Base-by-base conservation (phyloP, 2,113 vertebrate genomes). In the Otocyon megalotis region DNA sequence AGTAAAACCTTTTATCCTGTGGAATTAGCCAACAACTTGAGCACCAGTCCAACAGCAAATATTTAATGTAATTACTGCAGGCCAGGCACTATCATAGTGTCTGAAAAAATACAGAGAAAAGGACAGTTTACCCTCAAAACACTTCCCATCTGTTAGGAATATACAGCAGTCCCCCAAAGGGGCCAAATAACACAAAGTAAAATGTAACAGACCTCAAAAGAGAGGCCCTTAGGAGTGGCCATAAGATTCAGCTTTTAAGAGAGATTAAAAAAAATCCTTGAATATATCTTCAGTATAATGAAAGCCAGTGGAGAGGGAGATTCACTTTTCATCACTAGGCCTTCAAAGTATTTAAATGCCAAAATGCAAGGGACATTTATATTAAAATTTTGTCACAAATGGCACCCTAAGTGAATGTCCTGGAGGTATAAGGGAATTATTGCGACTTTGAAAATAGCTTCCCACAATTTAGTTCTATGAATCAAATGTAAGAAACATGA, bases 321-420 rank as follows among this genome's bases (percentile, higher is more conserved):
- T 56, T 87, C 62, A 81, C 86, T 95, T 97, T 94, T 91, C 43
- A 30, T 88, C 94, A 94, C 22, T 81, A 88, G 95, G 95, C 62
- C 80, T 92, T 35, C 35, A 50, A 94, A 93, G 30, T 86, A 63
- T 93, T 97, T 95, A 96, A 86, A 95, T 95, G 93, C 60, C 71
- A 53, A 79, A 96, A 93, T 69, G 32, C 65, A 85, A 94, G 63
- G 35, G 14, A 86, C 53, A 22, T 69, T 97, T 94, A 53, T 94
- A 93, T 83, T 92, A 89, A 93, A 93, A 93, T 96, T 67, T 69
- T 69, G 65, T 76, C 74, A 96, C 43, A 87, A 86, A 28, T 67
- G 53, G 60, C 28, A 86, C 32, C 83, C 83, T 88, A 91, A 84
- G 92, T 94, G 76, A 71, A 77, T 97, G 90, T 92, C 53, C 71